Conservation (phyloP, 2,113 vertebrate species). For the Otus sunia region DNA sequence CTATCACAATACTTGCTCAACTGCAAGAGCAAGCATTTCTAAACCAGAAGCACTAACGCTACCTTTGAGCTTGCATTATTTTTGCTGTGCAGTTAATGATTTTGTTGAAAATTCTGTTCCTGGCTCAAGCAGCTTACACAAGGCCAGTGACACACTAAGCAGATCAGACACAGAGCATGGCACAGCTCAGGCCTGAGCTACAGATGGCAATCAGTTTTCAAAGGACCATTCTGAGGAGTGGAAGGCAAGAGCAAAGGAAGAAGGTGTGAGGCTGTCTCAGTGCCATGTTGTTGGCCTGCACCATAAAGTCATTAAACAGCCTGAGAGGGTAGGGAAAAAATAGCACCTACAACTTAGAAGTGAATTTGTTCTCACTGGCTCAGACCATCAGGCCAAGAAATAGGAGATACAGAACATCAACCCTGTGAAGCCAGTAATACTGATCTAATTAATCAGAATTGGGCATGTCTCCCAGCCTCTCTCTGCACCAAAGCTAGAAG, state of each 20-base stretch:
- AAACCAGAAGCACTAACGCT: not conserved
- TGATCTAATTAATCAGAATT: not conserved
- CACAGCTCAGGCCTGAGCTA: not conserved
- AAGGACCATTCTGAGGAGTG: not conserved
- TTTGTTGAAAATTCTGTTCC: not conserved
- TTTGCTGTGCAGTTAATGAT: not conserved
- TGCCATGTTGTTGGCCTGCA: not conserved
- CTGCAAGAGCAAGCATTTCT: not conserved
- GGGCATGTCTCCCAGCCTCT: not conserved
- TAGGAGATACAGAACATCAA: not conserved
- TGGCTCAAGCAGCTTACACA: not conserved
- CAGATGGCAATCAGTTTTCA: not conserved
- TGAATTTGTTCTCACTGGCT: not conserved
- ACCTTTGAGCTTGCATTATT: not conserved
- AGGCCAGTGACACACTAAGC: not conserved
- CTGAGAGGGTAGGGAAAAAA: not conserved
- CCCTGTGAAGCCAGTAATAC: not conserved
- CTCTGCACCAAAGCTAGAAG: not conserved
- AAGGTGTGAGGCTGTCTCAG: not conserved
- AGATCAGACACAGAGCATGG: not conserved
- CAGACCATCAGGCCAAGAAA: not conserved
- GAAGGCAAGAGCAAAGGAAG: not conserved
- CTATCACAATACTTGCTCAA: not conserved
- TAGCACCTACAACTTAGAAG: not conserved
- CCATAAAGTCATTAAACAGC: not conserved